These are phyloP conservation scores for Platorchestia sp. DNA, from an alignment of 1,140 invertebrate species.

Conservation along the genomic window DNA sequence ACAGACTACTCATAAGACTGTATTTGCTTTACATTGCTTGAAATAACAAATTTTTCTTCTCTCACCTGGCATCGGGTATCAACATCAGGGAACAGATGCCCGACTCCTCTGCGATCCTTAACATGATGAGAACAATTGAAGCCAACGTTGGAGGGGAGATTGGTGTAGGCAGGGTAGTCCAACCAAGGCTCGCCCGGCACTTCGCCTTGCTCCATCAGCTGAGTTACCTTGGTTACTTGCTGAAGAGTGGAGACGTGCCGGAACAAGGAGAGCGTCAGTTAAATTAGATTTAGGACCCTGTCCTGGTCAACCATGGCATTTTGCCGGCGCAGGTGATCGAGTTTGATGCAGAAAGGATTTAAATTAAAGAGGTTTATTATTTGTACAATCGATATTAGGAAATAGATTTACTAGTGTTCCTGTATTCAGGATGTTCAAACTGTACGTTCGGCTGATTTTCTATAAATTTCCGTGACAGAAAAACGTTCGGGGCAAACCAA, in stretches of 20 bases:
- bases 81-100: constrained; percentile 11
- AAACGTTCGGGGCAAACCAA: background rate
- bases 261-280: background rate
- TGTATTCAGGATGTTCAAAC: background rate
- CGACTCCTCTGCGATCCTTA: background rate
- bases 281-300: background rate
- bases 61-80: constrained; percentile 15
- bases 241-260: background rate
- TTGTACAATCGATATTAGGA: background rate
- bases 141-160: background rate
- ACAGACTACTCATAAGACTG: too few relatives aligned
- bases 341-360: background rate
- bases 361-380: background rate
- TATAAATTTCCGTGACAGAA: background rate
- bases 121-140: constrained; percentile 19
- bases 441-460: background rate
- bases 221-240: constrained; percentile 23
- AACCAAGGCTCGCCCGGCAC: background rate
- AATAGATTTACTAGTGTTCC: background rate
- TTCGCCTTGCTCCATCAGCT: constrained; percentile 31
- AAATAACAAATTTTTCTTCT: too few relatives aligned
- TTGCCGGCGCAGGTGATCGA: background rate
- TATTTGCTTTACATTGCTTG: too few relatives aligned
- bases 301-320: background rate
- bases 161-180: background rate